These are phyloP conservation scores for Melanitta fusca DNA, from an alignment of 2,797 vertebrate species.

Conservation along the genomic window DNA sequence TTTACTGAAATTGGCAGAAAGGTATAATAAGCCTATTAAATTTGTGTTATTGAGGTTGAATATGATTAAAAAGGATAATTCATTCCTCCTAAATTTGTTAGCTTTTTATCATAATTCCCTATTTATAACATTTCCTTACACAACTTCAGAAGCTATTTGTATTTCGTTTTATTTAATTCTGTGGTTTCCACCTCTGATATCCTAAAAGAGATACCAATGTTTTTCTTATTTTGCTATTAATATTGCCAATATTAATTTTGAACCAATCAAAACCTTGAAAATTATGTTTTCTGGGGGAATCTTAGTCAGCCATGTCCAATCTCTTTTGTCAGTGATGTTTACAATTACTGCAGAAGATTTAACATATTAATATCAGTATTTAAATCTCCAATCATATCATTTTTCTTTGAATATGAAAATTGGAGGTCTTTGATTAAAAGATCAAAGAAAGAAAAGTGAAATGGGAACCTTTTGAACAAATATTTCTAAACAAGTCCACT, in stretches of 20 bases:
- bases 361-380: background rate
- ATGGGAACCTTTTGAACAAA: background rate
- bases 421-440: background rate
- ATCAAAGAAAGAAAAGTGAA: background rate
- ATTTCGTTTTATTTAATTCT: constrained; percentile 38
- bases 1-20: constrained; percentile 47
- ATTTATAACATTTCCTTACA: constrained; percentile 70
- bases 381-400: background rate
- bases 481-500: background rate
- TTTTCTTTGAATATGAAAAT: background rate
- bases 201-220: background rate
- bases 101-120: constrained; percentile 50
- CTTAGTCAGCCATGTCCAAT: background rate
- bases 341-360: background rate
- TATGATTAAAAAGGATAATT: constrained; percentile 63
- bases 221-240: background rate
- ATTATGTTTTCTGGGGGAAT: background rate
- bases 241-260: background rate
- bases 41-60: constrained; percentile 63
- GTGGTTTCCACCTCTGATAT: constrained; percentile 17
- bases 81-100: constrained; percentile 55
- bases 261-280: background rate
- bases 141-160: constrained; percentile 13
- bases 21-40: constrained; percentile 40
- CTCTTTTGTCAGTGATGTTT: background rate